Evolutionary conservation across 2,113 vertebrate genomes (phyloP).

Genomic region (Clarias batrachus): DNA sequence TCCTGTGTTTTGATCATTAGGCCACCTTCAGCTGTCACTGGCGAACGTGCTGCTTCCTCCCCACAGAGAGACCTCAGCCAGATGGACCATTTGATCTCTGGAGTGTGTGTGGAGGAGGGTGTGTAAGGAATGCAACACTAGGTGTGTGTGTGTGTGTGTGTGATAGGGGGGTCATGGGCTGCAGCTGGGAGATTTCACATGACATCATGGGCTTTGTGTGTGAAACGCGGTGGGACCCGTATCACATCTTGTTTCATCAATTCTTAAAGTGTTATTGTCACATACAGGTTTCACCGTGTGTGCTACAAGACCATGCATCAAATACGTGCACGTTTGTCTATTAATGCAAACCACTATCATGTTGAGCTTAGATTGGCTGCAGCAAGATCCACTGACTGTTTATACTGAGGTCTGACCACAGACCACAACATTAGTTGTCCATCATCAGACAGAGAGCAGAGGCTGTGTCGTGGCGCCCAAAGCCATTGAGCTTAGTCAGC

Average conservation of each 20-base stretch:
- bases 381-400: not conserved
- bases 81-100: conserved; percentile 57
- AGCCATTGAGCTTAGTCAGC: conserved; percentile 11
- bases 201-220: conserved; percentile 56
- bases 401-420: conserved; percentile 30
- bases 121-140: conserved; percentile 50
- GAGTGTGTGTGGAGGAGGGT: conserved; percentile 48
- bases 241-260: conserved; percentile 33
- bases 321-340: not conserved
- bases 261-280: conserved; percentile 13
- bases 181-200: conserved; percentile 63
- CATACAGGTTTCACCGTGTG: not conserved
- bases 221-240: conserved; percentile 35
- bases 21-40: conserved; percentile 55
- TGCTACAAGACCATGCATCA: not conserved
- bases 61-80: conserved; percentile 43
- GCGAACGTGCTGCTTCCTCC: conserved; percentile 52
- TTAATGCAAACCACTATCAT: conserved; percentile 4
- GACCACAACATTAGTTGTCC: conserved; percentile 41
- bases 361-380: not conserved
- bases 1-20: conserved; percentile 47
- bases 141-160: conserved; percentile 46
- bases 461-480: not conserved
- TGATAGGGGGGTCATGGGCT: conserved; percentile 42
- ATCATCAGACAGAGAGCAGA: conserved; percentile 38